These are phyloP conservation scores for Andrena chrysosceles DNA, from an alignment of 2,888 invertebrate species.

Conservation along the genomic window DNA sequence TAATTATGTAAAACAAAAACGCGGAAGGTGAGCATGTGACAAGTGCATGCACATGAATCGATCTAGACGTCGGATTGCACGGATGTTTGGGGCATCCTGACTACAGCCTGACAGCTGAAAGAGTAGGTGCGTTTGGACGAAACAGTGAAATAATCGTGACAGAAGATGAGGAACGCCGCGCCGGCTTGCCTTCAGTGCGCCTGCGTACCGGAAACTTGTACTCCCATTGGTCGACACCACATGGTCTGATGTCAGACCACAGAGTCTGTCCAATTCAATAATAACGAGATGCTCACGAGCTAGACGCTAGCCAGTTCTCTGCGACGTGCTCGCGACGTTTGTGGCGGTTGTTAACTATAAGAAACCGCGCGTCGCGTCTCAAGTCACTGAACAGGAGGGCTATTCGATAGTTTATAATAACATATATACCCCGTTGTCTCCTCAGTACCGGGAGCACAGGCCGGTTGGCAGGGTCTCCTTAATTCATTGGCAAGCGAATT, in stretches of 20 bases:
- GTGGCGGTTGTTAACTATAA: conserved; percentile 34
- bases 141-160: conserved; percentile 55
- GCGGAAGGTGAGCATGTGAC: conserved; percentile 52
- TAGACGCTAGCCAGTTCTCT: conserved; percentile 74
- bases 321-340: conserved; percentile 58
- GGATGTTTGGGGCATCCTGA: background rate
- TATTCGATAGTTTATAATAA: conserved; percentile 31
- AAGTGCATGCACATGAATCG: conserved; percentile 38
- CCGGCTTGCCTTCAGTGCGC: conserved; percentile 71
- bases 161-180: conserved; percentile 48
- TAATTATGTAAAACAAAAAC: conserved; percentile 30
- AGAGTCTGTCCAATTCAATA: conserved; percentile 86
- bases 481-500: conserved; percentile 31
- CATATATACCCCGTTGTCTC: conserved; percentile 24
- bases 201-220: conserved; percentile 79
- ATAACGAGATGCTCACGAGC: conserved; percentile 81
- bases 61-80: background rate
- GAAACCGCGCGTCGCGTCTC: conserved; percentile 29
- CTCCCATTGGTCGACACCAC: conserved; percentile 89
- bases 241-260: conserved; percentile 93
- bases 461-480: conserved; percentile 22
- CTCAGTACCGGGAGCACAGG: conserved; percentile 15
- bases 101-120: background rate
- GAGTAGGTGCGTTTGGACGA: conserved; percentile 26
- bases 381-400: conserved; percentile 25